phyloP scores from a whole-genome alignment of 1,140 invertebrate genomes.

The Meloidogyne floridensis region DNA sequence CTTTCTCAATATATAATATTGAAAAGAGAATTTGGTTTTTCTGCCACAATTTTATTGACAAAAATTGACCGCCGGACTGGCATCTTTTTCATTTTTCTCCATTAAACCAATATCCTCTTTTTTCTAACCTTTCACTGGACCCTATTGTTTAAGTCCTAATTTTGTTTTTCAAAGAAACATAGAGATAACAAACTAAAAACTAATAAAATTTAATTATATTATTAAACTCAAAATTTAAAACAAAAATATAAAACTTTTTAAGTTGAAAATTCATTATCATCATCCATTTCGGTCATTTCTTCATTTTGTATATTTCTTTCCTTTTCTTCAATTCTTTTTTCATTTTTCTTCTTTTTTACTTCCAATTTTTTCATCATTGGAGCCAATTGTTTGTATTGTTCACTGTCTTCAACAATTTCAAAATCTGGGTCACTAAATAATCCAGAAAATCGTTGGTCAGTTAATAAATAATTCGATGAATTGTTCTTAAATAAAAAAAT shows the following conservation, averaged over 20 bases:
- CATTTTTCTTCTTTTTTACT: constrained; percentile 28
- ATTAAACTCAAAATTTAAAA: no score
- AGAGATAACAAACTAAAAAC: no score
- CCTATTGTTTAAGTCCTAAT: no score
- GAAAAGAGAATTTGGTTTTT: background rate
- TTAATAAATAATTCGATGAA: constrained; percentile 72
- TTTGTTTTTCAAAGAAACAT: no score
- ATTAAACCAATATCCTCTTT: no score
- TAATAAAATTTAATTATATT: no score
- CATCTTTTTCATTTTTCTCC: no score
- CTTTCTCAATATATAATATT: background rate
- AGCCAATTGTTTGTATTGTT: constrained; percentile 74
- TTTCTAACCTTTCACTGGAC: no score
- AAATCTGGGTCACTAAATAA: constrained; percentile 91
- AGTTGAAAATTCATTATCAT: background rate
- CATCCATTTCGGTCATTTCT: background rate
- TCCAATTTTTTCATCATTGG: constrained; percentile 43
- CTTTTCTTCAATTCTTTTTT: constrained; percentile 5
- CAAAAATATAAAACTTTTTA: background rate
- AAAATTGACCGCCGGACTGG: background rate
- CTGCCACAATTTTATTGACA: background rate
- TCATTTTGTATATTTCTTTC: constrained; percentile 17
- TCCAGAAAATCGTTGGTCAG: constrained; percentile 84
- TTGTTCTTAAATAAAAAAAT: constrained; percentile 15
- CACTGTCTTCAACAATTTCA: constrained; percentile 82